These are phyloP conservation scores for Pocota personata DNA, from an alignment of 2,888 invertebrate species.

Conservation along the genomic window DNA sequence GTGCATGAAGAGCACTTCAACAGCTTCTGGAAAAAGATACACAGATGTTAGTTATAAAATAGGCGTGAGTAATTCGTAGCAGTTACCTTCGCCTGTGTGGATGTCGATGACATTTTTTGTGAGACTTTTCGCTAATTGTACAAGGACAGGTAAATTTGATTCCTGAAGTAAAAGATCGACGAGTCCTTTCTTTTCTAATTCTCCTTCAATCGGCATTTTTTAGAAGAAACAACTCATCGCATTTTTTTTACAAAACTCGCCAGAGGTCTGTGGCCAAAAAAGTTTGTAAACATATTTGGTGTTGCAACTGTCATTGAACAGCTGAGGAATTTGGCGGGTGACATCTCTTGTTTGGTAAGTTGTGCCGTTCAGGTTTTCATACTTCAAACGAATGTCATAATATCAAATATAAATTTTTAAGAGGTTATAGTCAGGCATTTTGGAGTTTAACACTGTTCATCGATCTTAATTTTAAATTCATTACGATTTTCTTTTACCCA, in stretches of 20 bases:
- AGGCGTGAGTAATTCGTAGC: background rate
- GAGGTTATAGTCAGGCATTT: no score
- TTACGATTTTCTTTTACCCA: no score
- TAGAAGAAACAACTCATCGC: conserved; percentile 7
- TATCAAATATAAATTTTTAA: no score
- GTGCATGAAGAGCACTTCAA: conserved; percentile 83
- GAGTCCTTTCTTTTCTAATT: conserved; percentile 76
- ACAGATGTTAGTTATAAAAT: conserved; percentile 1
- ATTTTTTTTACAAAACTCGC: conserved; percentile 3
- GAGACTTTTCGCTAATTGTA: conserved; percentile 77
- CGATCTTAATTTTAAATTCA: no score
- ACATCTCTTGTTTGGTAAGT: background rate
- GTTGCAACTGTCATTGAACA: background rate
- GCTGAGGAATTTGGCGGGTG: conserved; percentile 15
- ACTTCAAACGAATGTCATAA: no score
- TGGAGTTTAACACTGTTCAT: no score
- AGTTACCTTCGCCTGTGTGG: conserved; percentile 76
- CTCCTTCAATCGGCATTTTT: conserved; percentile 77
- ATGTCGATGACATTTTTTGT: conserved; percentile 79
- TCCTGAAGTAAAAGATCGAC: conserved; percentile 77
- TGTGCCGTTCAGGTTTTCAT: background rate
- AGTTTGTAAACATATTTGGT: conserved; percentile 18
- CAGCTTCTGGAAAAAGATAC: conserved; percentile 84
- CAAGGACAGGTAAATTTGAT: conserved; percentile 75
- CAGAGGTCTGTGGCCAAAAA: background rate